phyloP scores from a whole-genome alignment of 2,888 invertebrate genomes.

The Drosophila engyochracea region DNA sequence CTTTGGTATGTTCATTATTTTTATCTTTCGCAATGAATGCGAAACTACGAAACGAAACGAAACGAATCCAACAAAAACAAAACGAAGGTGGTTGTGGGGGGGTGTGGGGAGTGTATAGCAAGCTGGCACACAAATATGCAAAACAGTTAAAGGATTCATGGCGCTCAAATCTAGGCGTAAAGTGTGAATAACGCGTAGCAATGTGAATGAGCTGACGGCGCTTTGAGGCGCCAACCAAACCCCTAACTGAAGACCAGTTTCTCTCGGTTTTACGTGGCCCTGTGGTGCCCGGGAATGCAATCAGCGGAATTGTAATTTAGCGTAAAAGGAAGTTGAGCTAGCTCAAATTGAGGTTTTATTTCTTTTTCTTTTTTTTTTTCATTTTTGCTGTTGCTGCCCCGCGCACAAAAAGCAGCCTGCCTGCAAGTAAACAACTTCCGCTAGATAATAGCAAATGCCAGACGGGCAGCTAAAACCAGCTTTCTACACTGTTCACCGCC shows the following conservation, averaged over 20 bases:
- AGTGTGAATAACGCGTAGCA: conserved; percentile 75
- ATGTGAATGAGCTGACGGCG: conserved; percentile 75
- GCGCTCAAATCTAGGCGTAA: conserved; percentile 80
- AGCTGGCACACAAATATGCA: conserved; percentile 74
- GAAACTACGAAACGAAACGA: conserved; percentile 61
- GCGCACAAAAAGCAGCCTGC: conserved; percentile 48
- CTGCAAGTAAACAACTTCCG: conserved; percentile 77
- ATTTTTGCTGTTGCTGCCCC: conserved; percentile 25
- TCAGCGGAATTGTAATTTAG: conserved; percentile 85
- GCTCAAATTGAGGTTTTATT: conserved; percentile 66
- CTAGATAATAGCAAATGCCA: conserved; percentile 71
- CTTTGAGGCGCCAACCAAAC: conserved; percentile 47
- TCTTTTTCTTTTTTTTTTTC: background rate
- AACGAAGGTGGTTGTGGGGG: conserved; percentile 8
- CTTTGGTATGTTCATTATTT: conserved; percentile 83
- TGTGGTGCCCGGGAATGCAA: conserved; percentile 74
- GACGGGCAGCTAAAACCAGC: conserved; percentile 39
- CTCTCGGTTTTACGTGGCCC: conserved; percentile 16
- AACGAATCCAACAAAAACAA: conserved; percentile 61
- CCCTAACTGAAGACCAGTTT: conserved; percentile 19
- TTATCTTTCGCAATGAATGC: conserved; percentile 82
- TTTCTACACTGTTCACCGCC: background rate
- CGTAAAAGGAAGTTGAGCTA: conserved; percentile 79
- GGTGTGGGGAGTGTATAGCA: conserved; percentile 4
- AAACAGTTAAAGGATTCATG: conserved; percentile 79